Conservation (phyloP, 2,797 vertebrate genomes). For the Gephyroberyx darwinii region DNA sequence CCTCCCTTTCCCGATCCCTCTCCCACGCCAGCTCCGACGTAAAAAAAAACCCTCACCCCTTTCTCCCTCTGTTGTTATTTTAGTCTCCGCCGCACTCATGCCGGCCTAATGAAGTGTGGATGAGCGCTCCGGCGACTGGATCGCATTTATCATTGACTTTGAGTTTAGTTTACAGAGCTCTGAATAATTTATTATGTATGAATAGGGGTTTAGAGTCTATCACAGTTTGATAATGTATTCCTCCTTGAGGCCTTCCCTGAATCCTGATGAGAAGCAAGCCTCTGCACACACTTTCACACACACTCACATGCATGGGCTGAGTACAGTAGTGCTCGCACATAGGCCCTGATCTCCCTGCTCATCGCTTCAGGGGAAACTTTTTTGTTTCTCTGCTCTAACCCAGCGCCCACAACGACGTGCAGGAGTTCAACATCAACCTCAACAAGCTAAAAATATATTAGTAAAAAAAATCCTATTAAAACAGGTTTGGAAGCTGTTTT, state of each 20-base stretch:
- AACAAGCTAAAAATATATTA: neutral
- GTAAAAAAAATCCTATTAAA: too few relatives aligned
- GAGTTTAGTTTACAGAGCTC: conserved; percentile 78
- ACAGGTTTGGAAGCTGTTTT: too few relatives aligned
- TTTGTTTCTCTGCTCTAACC: conserved; percentile 4
- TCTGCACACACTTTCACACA: conserved; percentile 16
- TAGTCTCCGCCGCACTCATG: conserved; percentile 58
- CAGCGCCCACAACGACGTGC: neutral
- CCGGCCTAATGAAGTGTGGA: conserved; percentile 79
- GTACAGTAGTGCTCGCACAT: conserved; percentile 43
- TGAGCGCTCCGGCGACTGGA: conserved; percentile 68
- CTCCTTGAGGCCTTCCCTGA: conserved; percentile 77
- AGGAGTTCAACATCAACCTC: neutral
- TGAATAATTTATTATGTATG: conserved; percentile 83
- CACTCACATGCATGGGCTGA: conserved; percentile 14
- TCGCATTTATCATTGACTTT: conserved; percentile 81
- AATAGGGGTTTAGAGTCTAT: conserved; percentile 79
- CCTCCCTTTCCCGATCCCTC: conserved; percentile 5
- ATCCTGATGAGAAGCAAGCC: conserved; percentile 66
- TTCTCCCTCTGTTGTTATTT: conserved; percentile 56
- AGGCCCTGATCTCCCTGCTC: conserved; percentile 41
- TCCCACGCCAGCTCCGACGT: conserved; percentile 9
- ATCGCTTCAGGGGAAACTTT: conserved; percentile 6
- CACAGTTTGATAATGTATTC: conserved; percentile 75
- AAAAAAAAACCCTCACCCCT: conserved; percentile 30